Evolutionary conservation across 2,888 invertebrate species (phyloP).

Genomic region (Acrocera orbiculus): DNA sequence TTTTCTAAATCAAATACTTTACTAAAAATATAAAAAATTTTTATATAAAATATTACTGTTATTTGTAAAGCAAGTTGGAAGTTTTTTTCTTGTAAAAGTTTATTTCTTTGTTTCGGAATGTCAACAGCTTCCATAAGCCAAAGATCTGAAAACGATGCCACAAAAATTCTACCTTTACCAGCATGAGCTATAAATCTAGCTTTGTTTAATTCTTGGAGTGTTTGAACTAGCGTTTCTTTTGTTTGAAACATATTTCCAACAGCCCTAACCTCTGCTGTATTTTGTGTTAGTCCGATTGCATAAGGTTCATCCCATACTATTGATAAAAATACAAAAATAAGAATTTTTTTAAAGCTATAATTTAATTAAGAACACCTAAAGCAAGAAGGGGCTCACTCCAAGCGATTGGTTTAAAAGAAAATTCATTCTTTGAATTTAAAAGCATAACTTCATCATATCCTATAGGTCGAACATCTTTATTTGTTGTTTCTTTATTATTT

Average conservation of each 20-base stretch:
- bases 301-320: constrained; percentile 84
- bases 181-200: constrained; percentile 57
- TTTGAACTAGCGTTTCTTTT: constrained; percentile 47
- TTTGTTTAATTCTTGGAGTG: constrained; percentile 54
- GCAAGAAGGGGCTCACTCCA: constrained; percentile 25
- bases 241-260: constrained; percentile 54
- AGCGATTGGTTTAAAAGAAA: constrained; percentile 13
- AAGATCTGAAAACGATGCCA: constrained; percentile 72
- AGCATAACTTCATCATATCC: constrained; percentile 41
- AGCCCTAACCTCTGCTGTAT: constrained; percentile 70
- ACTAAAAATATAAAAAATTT: background rate
- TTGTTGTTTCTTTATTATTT: constrained; percentile 37
- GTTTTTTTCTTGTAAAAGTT: constrained; percentile 72
- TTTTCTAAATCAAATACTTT: no score
- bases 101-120: constrained; percentile 64
- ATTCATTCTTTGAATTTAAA: constrained; percentile 17
- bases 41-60: constrained; percentile 56
- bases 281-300: constrained; percentile 66
- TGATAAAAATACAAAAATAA: constrained; percentile 7
- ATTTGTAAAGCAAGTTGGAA: constrained; percentile 85
- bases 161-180: constrained; percentile 63
- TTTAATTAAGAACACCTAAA: constrained; percentile 16
- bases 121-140: constrained; percentile 76
- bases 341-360: no score
- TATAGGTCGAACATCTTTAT: constrained; percentile 6